Evolutionary conservation across 2,888 invertebrate species (phyloP).

Genomic region (Tinea trinotella): DNA sequence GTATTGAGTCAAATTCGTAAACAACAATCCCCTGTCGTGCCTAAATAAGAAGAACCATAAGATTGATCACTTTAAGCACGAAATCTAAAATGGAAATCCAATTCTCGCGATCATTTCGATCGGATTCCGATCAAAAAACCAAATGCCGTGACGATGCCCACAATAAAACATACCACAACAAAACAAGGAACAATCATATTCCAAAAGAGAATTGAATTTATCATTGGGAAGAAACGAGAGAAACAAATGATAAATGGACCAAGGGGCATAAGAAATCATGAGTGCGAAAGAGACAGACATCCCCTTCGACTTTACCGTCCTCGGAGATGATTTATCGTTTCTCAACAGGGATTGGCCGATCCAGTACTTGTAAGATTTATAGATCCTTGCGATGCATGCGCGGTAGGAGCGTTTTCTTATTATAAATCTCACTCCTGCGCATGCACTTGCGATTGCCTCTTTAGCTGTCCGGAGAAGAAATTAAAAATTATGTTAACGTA

Average conservation of each 20-base stretch:
- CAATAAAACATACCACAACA: constrained; percentile 67
- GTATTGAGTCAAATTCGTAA: constrained; percentile 15
- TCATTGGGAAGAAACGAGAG: constrained; percentile 67
- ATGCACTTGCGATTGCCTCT: constrained; percentile 58
- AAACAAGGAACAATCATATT: constrained; percentile 70
- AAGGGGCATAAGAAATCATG: constrained; percentile 34
- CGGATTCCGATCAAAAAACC: constrained; percentile 64
- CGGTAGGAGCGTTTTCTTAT: constrained; percentile 71
- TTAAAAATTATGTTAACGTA: constrained; percentile 69
- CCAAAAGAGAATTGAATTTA: constrained; percentile 71
- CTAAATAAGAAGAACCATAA: constrained; percentile 33
- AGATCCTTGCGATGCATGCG: constrained; percentile 66
- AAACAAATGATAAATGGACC: constrained; percentile 68
- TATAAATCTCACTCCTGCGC: constrained; percentile 69
- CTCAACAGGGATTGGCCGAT: constrained; percentile 71
- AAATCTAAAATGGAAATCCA: constrained; percentile 67
- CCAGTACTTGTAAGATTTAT: constrained; percentile 68
- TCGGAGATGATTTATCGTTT: constrained; percentile 68
- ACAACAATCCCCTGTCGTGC: constrained; percentile 17
- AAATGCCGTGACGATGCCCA: constrained; percentile 63
- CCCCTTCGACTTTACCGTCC: constrained; percentile 53
- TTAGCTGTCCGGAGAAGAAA: constrained; percentile 54
- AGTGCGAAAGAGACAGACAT: constrained; percentile 50
- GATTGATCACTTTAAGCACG: constrained; percentile 55
- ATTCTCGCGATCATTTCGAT: constrained; percentile 68